phyloP scores from a whole-genome alignment of 2,888 invertebrate species.

The Sussaba pulchella region DNA sequence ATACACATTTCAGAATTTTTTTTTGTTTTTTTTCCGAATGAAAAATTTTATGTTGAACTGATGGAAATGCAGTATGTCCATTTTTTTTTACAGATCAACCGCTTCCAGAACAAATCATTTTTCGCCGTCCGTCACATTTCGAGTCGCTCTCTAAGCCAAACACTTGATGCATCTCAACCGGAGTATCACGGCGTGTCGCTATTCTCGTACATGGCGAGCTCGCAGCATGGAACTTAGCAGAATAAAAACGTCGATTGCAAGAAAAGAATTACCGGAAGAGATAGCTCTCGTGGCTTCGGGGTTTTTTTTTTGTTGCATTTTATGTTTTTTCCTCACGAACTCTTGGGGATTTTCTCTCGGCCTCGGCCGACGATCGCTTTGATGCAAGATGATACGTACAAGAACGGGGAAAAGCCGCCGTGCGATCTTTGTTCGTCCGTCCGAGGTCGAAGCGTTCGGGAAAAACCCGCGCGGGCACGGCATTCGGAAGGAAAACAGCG shows the following conservation, averaged over 20 bases:
- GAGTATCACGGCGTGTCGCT: background rate
- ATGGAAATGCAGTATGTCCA: no score
- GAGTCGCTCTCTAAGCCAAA: no score
- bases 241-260: constrained; percentile 78
- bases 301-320: constrained; percentile 40
- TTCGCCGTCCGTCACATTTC: no score
- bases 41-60: no score
- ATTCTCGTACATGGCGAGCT: constrained; percentile 16
- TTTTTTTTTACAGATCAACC: no score
- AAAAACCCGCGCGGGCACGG: constrained; percentile 40
- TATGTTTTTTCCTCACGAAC: constrained; percentile 34
- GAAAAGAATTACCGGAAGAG: constrained; percentile 80
- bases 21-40: no score
- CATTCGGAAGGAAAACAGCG: constrained; percentile 50
- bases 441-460: constrained; percentile 42
- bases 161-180: no score
- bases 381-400: constrained; percentile 38
- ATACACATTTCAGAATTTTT: no score
- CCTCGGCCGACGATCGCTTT: constrained; percentile 50
- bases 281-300: constrained; percentile 68
- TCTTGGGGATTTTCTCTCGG: constrained; percentile 63
- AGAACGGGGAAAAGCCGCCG: constrained; percentile 65
- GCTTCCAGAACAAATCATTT: no score
- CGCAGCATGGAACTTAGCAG: constrained; percentile 43
- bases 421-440: constrained; percentile 75